Evolutionary conservation across 2,113 vertebrate genomes (phyloP).

Genomic region (Fulica atra): DNA sequence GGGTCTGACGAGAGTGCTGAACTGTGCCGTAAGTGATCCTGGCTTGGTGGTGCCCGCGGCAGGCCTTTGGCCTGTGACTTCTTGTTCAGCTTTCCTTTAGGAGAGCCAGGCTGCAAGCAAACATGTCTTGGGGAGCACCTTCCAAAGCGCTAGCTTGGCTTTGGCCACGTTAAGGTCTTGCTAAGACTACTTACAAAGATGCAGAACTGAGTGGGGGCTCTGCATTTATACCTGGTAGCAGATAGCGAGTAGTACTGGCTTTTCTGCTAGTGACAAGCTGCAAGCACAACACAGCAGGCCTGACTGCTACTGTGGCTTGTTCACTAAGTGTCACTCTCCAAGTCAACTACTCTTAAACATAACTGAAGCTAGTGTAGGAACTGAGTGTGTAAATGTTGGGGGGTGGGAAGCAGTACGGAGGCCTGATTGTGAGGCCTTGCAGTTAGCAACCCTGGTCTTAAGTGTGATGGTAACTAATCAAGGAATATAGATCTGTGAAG

Average conservation of each 20-base stretch:
- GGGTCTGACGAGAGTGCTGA: slow-evolving; percentile 90
- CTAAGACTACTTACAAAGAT: neutral
- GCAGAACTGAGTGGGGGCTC: neutral
- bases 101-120: too few relatives aligned
- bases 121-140: neutral
- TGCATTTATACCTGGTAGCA: neutral
- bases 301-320: neutral
- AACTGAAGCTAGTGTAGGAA: neutral
- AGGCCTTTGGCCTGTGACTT: too few relatives aligned
- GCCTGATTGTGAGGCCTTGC: neutral
- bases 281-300: neutral
- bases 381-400: neutral
- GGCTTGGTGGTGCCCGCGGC: neutral
- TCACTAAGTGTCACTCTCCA: neutral
- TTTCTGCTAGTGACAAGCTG: neutral
- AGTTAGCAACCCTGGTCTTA: neutral
- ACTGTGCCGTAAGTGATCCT: slow-evolving; percentile 89
- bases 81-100: too few relatives aligned
- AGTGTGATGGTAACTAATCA: neutral
- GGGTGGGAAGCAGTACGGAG: neutral
- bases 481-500: neutral
- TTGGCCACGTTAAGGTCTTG: neutral
- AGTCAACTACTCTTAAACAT: neutral
- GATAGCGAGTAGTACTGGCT: neutral
- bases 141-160: neutral